These are phyloP conservation scores for sheep (Ovis aries) DNA, from an alignment of 2,113 vertebrate genomes.

Conservation along the genomic window ARS-UI_Ramb_v3.0 NC_056067.1:18877001-18877500, in stretches of 20 bases:
- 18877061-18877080: background rate
- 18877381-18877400: background rate
- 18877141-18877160: background rate
- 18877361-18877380: background rate
- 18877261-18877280: background rate
- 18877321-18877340: background rate
- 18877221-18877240: fast-evolving
- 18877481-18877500: fast-evolving
- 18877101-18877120: fast-evolving
- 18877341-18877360: background rate
- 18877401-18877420: background rate
- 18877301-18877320: background rate
- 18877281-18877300: background rate
- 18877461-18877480: background rate
- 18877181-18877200: background rate
- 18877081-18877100: background rate
- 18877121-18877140: fast-evolving
- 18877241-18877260: background rate
- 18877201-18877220: background rate
- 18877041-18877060: background rate
- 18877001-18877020: background rate
- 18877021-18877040: too few species aligned
- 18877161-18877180: background rate
- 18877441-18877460: background rate
- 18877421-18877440: background rate